Evolutionary conservation across 2,888 invertebrate species (phyloP), one percentile per base, ranked within the genome.

Genomic region (Amiota minor): DNA sequence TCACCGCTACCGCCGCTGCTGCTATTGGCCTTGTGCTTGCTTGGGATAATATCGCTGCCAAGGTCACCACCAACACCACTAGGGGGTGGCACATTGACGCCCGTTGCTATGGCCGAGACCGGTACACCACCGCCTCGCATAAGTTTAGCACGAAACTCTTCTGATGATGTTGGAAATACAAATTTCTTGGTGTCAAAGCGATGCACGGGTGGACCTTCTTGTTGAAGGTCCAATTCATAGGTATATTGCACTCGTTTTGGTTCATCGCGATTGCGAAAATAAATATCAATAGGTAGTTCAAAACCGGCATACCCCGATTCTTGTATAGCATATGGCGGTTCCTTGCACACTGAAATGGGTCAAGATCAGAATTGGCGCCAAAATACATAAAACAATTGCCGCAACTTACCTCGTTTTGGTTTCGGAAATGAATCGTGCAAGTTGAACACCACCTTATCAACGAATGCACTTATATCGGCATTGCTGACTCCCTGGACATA

Each of bases 291-390:
- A 0, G 95, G 95, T 75, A 98, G 91, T 67, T 93, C 92, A 89
- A 98, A 98, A 49, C 98, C 97, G 75, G 97, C 98, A 92, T 98
- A 98, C 9, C 98, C 98, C n/a, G 96, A 95, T 89, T 98, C 98
- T 82, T 95, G 94, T 47, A 98, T 93, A 69, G 93, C 91, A 90
- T 96, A 98, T 2, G 98, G 98, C 70, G 98, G 97, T 79, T 97
- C 96, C 87, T 96, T 97, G 3, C 96, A 91, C 82, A 95, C 97
- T 97, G 91, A 69, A 93, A 77, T 72, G 68, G 53, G 1, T 72
- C 49, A 14, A 20, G 16, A n/a, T 72, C 16, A n/a, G 49, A 77
- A 76, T 76, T 75, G 79, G 76, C 75, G 75, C 49, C 77, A 76
- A 74, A 55, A 56, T 70, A 47, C 6, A 14, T 12, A 46, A 35